Conservation (phyloP, 2,888 invertebrate genomes). For the Troglohyphantes excavatus region DNA sequence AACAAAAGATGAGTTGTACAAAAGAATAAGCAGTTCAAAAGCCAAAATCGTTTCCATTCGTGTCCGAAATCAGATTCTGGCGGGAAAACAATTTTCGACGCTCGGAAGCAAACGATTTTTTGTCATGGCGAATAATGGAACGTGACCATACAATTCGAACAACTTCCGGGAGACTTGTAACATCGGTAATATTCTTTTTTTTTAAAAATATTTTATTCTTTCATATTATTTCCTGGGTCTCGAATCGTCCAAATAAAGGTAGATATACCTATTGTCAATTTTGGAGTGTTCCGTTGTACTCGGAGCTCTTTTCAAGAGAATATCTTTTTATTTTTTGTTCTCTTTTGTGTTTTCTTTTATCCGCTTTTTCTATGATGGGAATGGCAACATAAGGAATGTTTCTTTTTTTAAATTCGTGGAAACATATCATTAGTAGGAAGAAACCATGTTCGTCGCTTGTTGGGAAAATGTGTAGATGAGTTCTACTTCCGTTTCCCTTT, state of each 20-base stretch:
- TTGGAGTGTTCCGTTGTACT: constrained; percentile 2
- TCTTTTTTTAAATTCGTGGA: constrained; percentile 12
- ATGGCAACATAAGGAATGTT: constrained; percentile 20
- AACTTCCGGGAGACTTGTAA: constrained; percentile 47
- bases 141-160: constrained; percentile 32
- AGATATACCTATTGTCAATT: constrained; percentile 30
- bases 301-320: constrained; percentile 6
- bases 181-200: constrained; percentile 20
- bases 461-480: not conserved
- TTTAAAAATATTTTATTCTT: not conserved
- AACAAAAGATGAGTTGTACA: constrained; percentile 23
- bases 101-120: constrained; percentile 29
- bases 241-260: constrained; percentile 28
- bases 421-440: constrained; percentile 20
- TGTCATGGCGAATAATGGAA: constrained; percentile 15
- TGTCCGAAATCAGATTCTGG: constrained; percentile 28
- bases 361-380: not conserved
- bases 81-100: constrained; percentile 34
- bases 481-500: not conserved
- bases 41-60: constrained; percentile 30
- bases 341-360: not conserved
- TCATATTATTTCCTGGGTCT: constrained; percentile 12
- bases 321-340: not conserved
- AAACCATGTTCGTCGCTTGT: constrained; percentile 19
- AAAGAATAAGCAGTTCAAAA: constrained; percentile 19